Conservation (phyloP, 2,113 vertebrate genomes). For the Eleginops maclovinus region DNA sequence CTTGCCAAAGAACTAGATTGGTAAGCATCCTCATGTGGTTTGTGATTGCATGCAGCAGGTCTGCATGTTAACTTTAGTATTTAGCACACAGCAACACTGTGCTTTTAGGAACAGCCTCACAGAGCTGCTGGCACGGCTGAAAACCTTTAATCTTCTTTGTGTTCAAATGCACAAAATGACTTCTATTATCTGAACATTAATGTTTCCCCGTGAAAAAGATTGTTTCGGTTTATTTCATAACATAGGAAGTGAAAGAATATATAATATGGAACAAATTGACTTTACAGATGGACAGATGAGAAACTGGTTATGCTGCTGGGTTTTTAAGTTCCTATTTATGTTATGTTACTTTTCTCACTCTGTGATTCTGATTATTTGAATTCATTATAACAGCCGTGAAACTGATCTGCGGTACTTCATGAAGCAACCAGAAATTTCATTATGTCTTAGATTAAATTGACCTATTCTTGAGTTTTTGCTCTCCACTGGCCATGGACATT, state of each 20-base stretch:
- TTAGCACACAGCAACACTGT: neutral
- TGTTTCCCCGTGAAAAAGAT: neutral
- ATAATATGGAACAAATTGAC: no score
- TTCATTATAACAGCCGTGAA: slow-evolving; percentile 23
- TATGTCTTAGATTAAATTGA: neutral
- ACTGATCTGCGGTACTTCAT: slow-evolving; percentile 12
- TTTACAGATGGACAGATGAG: no score
- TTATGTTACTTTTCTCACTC: no score
- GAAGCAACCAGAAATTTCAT: neutral
- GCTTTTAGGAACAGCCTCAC: neutral
- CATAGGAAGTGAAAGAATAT: no score
- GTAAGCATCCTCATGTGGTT: neutral
- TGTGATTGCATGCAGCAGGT: neutral
- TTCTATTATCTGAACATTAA: neutral
- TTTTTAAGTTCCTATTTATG: no score
- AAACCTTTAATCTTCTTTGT: neutral
- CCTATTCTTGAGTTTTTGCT: no score
- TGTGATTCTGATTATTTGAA: neutral
- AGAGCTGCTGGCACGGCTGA: neutral
- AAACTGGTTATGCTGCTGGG: no score
- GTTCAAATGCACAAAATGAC: neutral
- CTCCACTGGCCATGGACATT: neutral
- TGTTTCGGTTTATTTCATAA: neutral
- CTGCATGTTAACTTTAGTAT: neutral
- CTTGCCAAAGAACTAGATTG: neutral